A percentile compares a stretch with the other conserved stretches of the same genome.
Conservation (phyloP, 2,888 invertebrate species). For the Agrotis ipsilon region DNA sequence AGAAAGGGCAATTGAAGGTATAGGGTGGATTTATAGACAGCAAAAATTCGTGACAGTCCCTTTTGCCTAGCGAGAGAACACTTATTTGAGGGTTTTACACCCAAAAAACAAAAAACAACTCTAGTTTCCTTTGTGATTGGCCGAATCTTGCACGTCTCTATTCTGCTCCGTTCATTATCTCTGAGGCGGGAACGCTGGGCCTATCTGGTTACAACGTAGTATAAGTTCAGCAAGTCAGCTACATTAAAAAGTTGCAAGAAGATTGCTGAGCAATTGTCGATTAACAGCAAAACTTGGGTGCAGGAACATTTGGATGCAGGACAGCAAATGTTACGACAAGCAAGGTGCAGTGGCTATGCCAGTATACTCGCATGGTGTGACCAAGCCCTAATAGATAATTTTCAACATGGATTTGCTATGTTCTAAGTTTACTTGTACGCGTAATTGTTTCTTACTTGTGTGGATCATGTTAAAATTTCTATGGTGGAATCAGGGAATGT, state of each 20-base stretch:
- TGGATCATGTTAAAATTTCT: slow-evolving; percentile 29
- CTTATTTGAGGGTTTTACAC: no score
- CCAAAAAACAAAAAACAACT: no score
- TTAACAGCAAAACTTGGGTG: neutral
- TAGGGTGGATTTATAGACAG: no score
- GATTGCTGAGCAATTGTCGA: neutral
- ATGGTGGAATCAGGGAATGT: slow-evolving; percentile 10
- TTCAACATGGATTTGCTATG: slow-evolving; percentile 52
- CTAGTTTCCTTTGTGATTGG: no score
- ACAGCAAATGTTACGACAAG: neutral
- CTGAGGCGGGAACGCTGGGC: neutral
- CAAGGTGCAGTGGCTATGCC: neutral
- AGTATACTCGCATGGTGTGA: slow-evolving; percentile 6
- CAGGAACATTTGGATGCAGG: neutral
- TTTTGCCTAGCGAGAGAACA: no score
- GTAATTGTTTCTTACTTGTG: slow-evolving; percentile 52
- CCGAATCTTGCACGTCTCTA: no score
- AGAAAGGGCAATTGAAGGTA: no score
- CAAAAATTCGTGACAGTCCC: no score
- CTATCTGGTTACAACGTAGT: no score
- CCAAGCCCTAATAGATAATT: slow-evolving; percentile 45
- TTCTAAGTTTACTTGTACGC: slow-evolving; percentile 30
- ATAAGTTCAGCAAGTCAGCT: no score
- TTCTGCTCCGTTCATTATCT: no score
- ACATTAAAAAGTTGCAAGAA: no score